Evolutionary conservation across 1,140 invertebrate genomes (phyloP).

Genomic region (Procambarus virginalis): DNA sequence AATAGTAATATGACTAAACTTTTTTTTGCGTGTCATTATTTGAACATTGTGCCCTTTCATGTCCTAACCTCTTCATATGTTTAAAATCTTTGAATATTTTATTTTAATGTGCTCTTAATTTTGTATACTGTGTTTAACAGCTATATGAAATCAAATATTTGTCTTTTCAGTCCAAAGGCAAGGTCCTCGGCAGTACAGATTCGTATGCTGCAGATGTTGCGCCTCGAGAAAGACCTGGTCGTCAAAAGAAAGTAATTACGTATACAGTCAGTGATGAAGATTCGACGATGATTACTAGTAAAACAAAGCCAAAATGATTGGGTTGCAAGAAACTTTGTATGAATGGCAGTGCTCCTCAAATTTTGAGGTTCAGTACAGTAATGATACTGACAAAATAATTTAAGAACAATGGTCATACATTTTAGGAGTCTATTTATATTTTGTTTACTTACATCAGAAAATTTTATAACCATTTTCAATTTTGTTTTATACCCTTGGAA

Average conservation of each 20-base stretch:
- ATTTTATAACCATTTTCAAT: slow-evolving; percentile 14
- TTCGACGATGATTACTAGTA: slow-evolving; percentile 34
- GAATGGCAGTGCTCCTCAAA: neutral
- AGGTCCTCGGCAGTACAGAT: neutral
- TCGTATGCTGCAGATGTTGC: slow-evolving; percentile 26
- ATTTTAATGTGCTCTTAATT: neutral
- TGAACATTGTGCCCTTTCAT: neutral
- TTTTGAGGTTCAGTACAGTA: neutral
- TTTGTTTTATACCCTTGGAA: neutral
- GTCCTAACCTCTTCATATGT: no score
- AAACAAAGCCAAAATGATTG: neutral
- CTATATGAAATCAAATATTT: neutral
- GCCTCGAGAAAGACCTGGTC: slow-evolving; percentile 71
- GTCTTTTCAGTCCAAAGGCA: slow-evolving; percentile 23
- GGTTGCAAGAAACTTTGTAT: neutral
- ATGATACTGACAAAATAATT: neutral
- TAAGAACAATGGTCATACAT: neutral
- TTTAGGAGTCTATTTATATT: neutral
- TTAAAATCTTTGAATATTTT: neutral
- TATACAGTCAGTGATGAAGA: slow-evolving; percentile 72
- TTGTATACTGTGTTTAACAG: neutral
- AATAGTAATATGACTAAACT: neutral
- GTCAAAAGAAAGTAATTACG: slow-evolving; percentile 72
- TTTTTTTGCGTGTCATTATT: neutral
- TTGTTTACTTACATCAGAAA: neutral